phyloP scores from a whole-genome alignment of 2,113 vertebrate species.

The Phaethon lepturus region DNA sequence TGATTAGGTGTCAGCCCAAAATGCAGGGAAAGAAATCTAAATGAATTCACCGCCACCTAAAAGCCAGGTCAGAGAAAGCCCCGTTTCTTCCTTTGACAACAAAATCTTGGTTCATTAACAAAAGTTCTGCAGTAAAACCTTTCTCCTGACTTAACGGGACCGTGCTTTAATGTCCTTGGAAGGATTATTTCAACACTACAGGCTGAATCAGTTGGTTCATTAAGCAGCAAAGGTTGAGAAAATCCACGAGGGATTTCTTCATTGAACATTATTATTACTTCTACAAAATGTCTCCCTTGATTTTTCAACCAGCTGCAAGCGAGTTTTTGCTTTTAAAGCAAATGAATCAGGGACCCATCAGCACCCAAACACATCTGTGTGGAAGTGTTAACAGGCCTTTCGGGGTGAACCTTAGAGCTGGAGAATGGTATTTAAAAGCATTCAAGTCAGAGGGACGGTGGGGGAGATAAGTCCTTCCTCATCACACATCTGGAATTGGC shows the following conservation, averaged over 20 bases:
- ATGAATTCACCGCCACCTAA: constrained; percentile 5
- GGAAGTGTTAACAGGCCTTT: constrained; percentile 3
- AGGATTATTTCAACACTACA: constrained; percentile 49
- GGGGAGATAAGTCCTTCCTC: background rate
- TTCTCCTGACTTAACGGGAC: background rate
- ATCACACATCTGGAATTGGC: background rate
- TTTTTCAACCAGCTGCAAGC: background rate
- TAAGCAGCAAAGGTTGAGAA: constrained; percentile 43
- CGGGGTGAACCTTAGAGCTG: background rate
- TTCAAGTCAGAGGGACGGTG: background rate
- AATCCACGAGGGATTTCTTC: constrained; percentile 14
- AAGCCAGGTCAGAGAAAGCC: background rate
- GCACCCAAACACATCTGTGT: constrained; percentile 46
- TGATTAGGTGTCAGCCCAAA: constrained; percentile 48
- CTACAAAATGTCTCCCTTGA: background rate
- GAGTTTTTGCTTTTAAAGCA: background rate
- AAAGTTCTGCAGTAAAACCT: background rate
- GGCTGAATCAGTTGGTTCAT: constrained; percentile 45
- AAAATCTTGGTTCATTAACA: constrained; percentile 7
- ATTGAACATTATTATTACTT: background rate
- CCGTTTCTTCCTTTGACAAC: background rate
- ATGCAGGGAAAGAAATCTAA: background rate
- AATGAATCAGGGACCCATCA: background rate
- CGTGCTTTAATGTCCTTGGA: background rate
- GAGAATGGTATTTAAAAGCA: background rate